These are phyloP conservation scores for Myrmecophaga tridactyla DNA, from an alignment of 2,113 vertebrate species.

Conservation along the genomic window DNA sequence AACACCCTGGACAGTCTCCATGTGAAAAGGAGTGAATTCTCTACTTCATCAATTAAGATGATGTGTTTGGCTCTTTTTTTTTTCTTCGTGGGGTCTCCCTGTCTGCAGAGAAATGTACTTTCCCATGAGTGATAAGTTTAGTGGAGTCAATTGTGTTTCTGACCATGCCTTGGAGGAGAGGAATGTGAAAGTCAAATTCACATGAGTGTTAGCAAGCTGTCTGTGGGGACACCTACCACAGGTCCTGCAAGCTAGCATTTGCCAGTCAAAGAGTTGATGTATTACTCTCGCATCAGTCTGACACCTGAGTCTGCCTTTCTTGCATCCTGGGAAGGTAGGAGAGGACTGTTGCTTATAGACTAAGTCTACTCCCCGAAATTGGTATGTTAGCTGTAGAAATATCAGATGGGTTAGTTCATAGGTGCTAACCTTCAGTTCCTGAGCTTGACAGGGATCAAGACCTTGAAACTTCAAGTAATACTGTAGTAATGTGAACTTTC, in stretches of 20 bases:
- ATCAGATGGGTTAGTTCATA: not conserved
- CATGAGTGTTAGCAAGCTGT: not conserved
- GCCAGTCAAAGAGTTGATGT: not conserved
- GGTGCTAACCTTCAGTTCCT: not conserved
- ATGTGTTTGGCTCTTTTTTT: not conserved
- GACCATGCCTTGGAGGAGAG: not conserved
- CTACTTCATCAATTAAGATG: not conserved
- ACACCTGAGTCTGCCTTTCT: not conserved
- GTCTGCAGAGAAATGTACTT: not conserved
- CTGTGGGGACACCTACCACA: not conserved
- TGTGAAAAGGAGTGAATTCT: not conserved
- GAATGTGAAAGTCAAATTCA: not conserved
- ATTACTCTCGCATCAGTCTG: not conserved
- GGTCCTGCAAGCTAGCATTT: not conserved
- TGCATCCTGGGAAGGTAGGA: conserved; percentile 4
- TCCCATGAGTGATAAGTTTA: not conserved
- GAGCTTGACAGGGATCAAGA: not conserved
- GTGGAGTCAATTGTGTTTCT: not conserved
- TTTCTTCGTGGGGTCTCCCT: not conserved
- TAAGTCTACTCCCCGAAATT: not conserved
- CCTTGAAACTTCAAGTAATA: not conserved
- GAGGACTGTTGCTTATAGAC: not conserved
- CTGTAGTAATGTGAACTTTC: not conserved
- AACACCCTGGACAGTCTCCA: not conserved
- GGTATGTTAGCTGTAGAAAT: not conserved